Percentiles rank a stretch among this genome's conserved stretches.
These are phyloP conservation scores for Meloidogyne hapla DNA, from an alignment of 1,140 invertebrate genomes.

Conservation along the genomic window DNA sequence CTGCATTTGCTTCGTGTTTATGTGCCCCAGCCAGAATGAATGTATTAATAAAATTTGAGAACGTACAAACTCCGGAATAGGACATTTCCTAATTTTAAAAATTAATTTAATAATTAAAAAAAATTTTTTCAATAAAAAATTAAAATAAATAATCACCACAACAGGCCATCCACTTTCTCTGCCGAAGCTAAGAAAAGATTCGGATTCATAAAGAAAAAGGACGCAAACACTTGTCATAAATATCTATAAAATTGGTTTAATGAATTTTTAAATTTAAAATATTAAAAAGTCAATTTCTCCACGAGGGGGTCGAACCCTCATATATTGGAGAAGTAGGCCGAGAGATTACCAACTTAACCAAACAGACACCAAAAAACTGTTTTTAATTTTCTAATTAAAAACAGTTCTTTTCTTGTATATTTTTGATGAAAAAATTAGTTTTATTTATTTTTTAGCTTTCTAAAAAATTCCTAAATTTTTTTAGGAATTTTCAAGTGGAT, in stretches of 20 bases:
- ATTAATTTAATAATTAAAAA: neutral
- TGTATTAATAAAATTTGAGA: conserved; percentile 35
- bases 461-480: too few species aligned
- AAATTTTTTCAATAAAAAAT: neutral
- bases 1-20: neutral
- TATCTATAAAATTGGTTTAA: conserved; percentile 21
- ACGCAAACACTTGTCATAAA: conserved; percentile 37
- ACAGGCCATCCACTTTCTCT: conserved; percentile 43
- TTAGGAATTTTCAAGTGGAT: too few species aligned
- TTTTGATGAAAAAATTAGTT: too few species aligned
- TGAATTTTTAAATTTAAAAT: neutral
- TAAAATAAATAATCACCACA: conserved; percentile 29
- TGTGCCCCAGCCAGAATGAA: conserved; percentile 45
- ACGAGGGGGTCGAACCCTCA: neutral
- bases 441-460: too few species aligned
- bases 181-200: conserved; percentile 22
- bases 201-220: conserved; percentile 43
- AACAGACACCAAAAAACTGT: neutral
- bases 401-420: too few species aligned
- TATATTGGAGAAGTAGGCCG: neutral
- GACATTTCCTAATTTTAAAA: conserved; percentile 37
- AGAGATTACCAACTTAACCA: neutral
- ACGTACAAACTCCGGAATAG: conserved; percentile 38
- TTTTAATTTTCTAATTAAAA: too few species aligned
- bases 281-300: neutral